phyloP scores from a whole-genome alignment of 2,888 invertebrate genomes.

The Papilio protenor region DNA sequence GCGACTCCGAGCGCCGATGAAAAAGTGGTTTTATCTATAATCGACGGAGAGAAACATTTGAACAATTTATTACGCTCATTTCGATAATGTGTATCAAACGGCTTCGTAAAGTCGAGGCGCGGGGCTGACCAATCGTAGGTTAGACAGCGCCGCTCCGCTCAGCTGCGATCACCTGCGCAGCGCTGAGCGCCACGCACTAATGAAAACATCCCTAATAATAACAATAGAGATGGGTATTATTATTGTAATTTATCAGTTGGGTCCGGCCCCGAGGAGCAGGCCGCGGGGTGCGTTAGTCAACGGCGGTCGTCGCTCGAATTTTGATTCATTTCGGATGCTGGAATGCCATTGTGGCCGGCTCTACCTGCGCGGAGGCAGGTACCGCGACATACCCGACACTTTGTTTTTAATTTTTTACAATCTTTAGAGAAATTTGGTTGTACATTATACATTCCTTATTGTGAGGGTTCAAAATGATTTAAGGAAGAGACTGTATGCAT shows the following conservation, averaged over 20 bases:
- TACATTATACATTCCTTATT: neutral
- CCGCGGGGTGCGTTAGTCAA: conserved; percentile 61
- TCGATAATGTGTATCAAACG: conserved; percentile 46
- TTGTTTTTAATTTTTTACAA: conserved; percentile 79
- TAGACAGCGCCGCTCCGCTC: conserved; percentile 10
- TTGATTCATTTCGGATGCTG: conserved; percentile 81
- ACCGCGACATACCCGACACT: conserved; percentile 56
- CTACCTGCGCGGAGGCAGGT: conserved; percentile 68
- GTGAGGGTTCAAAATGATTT: neutral
- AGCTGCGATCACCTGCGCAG: conserved; percentile 59
- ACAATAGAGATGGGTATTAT: conserved; percentile 73
- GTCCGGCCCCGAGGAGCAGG: conserved; percentile 51
- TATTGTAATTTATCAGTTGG: conserved; percentile 76
- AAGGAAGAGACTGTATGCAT: neutral
- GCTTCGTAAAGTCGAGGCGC: conserved; percentile 24
- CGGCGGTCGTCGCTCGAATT: conserved; percentile 65
- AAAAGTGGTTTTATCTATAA: conserved; percentile 47
- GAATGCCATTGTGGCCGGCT: conserved; percentile 80
- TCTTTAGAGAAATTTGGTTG: conserved; percentile 69
- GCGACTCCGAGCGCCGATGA: conserved; percentile 51
- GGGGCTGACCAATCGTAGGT: conserved; percentile 24
- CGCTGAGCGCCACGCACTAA: conserved; percentile 61
- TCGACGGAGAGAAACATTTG: conserved; percentile 46
- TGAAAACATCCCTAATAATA: conserved; percentile 78
- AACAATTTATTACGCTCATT: conserved; percentile 49